A percentile compares a stretch with the other conserved stretches of the same genome.
phyloP scores from a whole-genome alignment of 2,888 invertebrate genomes.

The Apamea sordens region DNA sequence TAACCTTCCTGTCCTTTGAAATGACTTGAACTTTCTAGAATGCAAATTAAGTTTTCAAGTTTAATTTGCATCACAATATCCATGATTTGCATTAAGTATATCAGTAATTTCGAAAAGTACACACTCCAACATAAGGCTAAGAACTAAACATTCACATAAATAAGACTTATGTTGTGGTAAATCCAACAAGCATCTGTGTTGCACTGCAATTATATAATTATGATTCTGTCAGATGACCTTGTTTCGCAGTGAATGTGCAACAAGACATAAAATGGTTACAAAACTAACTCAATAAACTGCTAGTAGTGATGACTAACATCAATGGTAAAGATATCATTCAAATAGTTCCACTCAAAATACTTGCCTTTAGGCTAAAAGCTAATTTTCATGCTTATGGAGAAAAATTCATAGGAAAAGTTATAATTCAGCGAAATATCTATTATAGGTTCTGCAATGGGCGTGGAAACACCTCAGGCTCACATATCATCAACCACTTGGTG shows the following conservation, averaged over 20 bases:
- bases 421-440: conserved; percentile 16
- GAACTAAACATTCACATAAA: background rate
- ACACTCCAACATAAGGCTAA: background rate
- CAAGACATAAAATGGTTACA: conserved; percentile 15
- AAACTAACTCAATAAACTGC: conserved; percentile 16
- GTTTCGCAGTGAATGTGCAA: conserved; percentile 29
- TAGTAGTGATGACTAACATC: background rate
- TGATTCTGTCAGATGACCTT: conserved; percentile 45
- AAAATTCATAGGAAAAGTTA: no score
- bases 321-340: conserved; percentile 10
- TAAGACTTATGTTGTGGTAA: background rate
- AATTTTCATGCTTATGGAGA: background rate
- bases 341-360: background rate
- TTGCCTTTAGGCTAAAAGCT: no score
- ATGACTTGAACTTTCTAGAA: conserved; percentile 25
- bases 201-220: conserved; percentile 40
- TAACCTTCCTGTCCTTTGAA: conserved; percentile 33
- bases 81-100: conserved; percentile 37
- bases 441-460: conserved; percentile 98
- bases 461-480: conserved; percentile 99
- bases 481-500: conserved; percentile 99
- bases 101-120: background rate
- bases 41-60: conserved; percentile 23
- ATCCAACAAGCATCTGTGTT: conserved; percentile 10
- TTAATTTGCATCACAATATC: conserved; percentile 41